These are phyloP conservation scores for Phylloscopus whistleri DNA, from an alignment of 2,113 vertebrate genomes.

Conservation along the genomic window DNA sequence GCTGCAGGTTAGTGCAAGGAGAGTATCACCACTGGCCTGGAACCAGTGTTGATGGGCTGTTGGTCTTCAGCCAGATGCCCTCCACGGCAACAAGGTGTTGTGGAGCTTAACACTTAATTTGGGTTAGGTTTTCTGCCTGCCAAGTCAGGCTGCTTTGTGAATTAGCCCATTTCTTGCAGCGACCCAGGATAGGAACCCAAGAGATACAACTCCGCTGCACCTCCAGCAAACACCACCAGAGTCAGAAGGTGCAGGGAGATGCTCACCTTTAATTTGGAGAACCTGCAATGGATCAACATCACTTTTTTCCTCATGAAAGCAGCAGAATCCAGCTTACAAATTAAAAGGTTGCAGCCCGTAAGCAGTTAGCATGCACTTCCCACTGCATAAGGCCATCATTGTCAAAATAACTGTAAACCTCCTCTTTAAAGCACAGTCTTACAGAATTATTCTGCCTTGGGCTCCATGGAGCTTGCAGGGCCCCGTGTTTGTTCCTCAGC, in stretches of 20 bases:
- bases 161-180: neutral
- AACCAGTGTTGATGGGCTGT: neutral
- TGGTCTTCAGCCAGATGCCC: neutral
- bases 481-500: neutral
- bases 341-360: neutral
- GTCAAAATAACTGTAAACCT: neutral
- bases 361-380: neutral
- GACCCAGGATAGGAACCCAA: neutral
- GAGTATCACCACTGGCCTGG: neutral
- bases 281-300: neutral
- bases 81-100: neutral
- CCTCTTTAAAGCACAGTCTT: neutral
- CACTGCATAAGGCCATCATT: neutral
- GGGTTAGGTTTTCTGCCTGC: neutral
- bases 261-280: neutral
- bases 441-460: neutral
- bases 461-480: neutral
- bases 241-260: neutral
- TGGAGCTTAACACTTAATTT: rapidly evolving
- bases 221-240: neutral
- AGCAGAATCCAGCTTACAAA: neutral
- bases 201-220: too few relatives aligned
- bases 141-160: neutral
- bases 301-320: neutral
- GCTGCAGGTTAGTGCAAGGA: neutral